A percentile compares a stretch with the other conserved stretches of the same genome.
Conservation (phyloP, 2,113 vertebrate species). For the Pelecanus crispus region DNA sequence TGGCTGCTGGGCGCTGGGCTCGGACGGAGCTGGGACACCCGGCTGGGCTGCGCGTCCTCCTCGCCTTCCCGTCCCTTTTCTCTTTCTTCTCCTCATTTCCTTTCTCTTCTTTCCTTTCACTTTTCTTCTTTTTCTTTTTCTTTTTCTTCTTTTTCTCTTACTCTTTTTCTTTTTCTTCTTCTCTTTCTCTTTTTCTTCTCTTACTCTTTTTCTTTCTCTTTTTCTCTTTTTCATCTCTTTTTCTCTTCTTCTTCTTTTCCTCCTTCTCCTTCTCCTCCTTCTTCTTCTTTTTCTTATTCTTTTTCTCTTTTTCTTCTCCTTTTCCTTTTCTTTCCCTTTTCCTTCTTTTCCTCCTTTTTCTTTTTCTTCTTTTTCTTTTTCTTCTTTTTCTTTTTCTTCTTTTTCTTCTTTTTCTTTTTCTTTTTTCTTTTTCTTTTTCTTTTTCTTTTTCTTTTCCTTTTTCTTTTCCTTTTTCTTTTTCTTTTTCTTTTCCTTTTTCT, state of each 20-base stretch:
- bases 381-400: rapidly evolving
- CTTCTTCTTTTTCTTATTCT: too few species aligned
- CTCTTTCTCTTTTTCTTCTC: too few species aligned
- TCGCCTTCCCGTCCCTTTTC: neutral
- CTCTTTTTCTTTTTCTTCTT: rapidly evolving
- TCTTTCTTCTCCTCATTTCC: neutral
- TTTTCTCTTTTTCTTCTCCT: too few species aligned
- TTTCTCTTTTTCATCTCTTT: rapidly evolving
- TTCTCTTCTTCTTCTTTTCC: rapidly evolving
- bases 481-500: rapidly evolving
- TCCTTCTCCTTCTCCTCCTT: rapidly evolving
- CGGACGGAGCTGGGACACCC: neutral
- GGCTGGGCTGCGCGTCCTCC: neutral
- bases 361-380: too few species aligned
- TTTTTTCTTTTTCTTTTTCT: too few species aligned
- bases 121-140: rapidly evolving
- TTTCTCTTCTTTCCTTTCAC: too few species aligned
- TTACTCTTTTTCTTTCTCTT: rapidly evolving
- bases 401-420: too few species aligned
- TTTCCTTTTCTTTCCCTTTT: too few species aligned
- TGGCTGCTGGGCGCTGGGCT: neutral
- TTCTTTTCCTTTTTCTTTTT: too few species aligned
- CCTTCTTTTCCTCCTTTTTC: too few species aligned
- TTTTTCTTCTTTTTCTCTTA: rapidly evolving
- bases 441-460: rapidly evolving